Base-by-base conservation (phyloP, 2,797 vertebrate genomes). In the Thalassophryne amazonica region DNA sequence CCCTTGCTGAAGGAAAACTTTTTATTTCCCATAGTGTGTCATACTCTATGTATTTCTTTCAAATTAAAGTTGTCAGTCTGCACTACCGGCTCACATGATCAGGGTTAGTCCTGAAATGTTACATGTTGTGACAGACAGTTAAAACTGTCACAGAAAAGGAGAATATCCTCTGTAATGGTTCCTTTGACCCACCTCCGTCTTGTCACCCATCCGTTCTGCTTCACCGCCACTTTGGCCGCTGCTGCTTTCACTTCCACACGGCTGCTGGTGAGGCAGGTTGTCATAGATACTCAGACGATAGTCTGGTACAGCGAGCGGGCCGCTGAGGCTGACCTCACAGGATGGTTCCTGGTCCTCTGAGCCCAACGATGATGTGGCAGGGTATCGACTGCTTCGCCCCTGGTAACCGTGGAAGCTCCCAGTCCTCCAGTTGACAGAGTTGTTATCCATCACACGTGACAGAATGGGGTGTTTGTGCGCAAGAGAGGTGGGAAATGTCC, bases 281-380 rank as follows among this genome's bases (percentile, higher is more conserved):
- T 96, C 94, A 6, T 95, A 96, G 50, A 95, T 46, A 6, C 94
- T 95, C 14, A 87, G 52, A 3, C 94, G 86, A 21, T 92, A 86
- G 14, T 88, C 78, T 1, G 68, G 21, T 2, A 19, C 5, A 0
- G 52, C 36, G 7, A 71, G 45, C 0, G 80, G 78, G 4, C 73
- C 67, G 2, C 1, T 79, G 60, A 4, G 69, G 40, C 17, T 55
- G 17, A 9, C 65, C 7, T 62, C 43, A 3, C 38, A 4, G n/a
- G 47, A 12, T 0, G 30, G 22, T 17, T 39, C 76, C 28, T 50
- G 25, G 3, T 86, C 76, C 10, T 72, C 72, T 11, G 73, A 12
- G 2, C 33, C 70, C 62, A 84, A 60, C 0, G 56, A 73, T 7
- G 51, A 72, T 47, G 7, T 41, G 73, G 68, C 80, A 20, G 15